Conservation (phyloP, 2,797 vertebrate genomes). For the Cetoscarus ocellatus region DNA sequence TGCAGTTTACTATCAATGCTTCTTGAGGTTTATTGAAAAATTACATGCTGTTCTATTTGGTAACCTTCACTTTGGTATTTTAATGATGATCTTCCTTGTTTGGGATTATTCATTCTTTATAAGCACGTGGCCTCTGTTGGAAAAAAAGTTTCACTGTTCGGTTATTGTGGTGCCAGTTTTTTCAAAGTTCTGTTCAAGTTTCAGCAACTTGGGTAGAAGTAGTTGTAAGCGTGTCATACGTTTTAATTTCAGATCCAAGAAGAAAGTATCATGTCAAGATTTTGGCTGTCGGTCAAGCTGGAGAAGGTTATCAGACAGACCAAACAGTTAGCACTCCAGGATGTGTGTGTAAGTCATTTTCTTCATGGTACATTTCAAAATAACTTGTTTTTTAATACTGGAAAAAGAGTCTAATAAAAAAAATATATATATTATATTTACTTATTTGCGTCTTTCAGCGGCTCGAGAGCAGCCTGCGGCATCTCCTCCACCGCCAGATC, state of each 20-base stretch:
- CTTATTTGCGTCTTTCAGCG: slow-evolving; percentile 78
- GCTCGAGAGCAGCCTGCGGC: slow-evolving; percentile 91
- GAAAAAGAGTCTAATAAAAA: slow-evolving; percentile 9
- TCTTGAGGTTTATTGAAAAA: slow-evolving; percentile 19
- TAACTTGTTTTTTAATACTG: background rate
- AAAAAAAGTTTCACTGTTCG: background rate
- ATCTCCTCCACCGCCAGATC: slow-evolving; percentile 92
- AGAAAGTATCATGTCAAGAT: slow-evolving; percentile 96
- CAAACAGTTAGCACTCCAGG: slow-evolving; percentile 94
- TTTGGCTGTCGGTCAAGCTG: slow-evolving; percentile 88
- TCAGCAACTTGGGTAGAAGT: background rate
- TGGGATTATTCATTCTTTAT: background rate
- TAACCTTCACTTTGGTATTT: slow-evolving; percentile 18
- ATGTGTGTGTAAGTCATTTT: slow-evolving; percentile 92
- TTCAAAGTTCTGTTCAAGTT: background rate
- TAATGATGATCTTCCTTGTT: slow-evolving; percentile 12
- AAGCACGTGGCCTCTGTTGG: background rate
- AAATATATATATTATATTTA: too few species aligned
- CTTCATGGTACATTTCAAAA: background rate
- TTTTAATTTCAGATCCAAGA: slow-evolving; percentile 88
- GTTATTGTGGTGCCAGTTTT: slow-evolving; percentile 8
- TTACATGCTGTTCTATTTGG: slow-evolving; percentile 29
- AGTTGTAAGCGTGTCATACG: slow-evolving; percentile 17
- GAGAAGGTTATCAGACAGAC: slow-evolving; percentile 97
- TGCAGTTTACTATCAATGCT: slow-evolving; percentile 37